A percentile compares a stretch with the other conserved stretches of the same genome.
Conservation (phyloP, 2,797 vertebrate genomes). For the Cyclopterus lumpus region DNA sequence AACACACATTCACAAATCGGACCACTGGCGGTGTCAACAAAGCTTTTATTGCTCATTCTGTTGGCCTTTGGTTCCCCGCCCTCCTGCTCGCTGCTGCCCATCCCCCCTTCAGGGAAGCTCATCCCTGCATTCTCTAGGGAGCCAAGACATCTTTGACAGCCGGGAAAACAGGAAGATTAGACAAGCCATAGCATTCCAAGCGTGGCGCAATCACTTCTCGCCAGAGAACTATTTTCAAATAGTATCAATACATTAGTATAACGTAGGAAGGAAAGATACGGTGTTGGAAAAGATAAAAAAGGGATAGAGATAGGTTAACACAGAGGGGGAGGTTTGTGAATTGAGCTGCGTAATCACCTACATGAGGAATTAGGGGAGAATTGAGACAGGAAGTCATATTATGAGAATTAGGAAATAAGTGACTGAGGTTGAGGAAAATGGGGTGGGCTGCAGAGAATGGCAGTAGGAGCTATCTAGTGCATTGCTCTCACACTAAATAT, state of each 20-base stretch:
- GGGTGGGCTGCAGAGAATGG: slow-evolving; percentile 8
- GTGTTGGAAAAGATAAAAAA: slow-evolving; percentile 2
- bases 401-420: slow-evolving; percentile 26
- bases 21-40: slow-evolving; percentile 58
- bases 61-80: slow-evolving; percentile 63
- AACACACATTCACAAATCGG: slow-evolving; percentile 23
- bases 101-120: slow-evolving; percentile 58
- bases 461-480: slow-evolving; percentile 18
- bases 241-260: slow-evolving; percentile 22
- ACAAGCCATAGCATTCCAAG: slow-evolving; percentile 40
- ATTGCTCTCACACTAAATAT: slow-evolving; percentile 40
- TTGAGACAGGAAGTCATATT: slow-evolving; percentile 40
- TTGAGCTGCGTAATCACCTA: slow-evolving; percentile 19
- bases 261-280: slow-evolving; percentile 10
- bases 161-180: slow-evolving; percentile 56
- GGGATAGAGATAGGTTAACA: slow-evolving; percentile 26
- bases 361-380: slow-evolving; percentile 32
- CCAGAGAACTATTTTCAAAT: slow-evolving; percentile 43
- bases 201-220: slow-evolving; percentile 25
- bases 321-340: slow-evolving; percentile 28
- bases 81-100: slow-evolving; percentile 50
- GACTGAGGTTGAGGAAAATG: slow-evolving; percentile 31
- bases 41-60: slow-evolving; percentile 68
- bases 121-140: slow-evolving; percentile 69
- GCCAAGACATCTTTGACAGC: slow-evolving; percentile 69